Percentiles rank a stretch among this genome's conserved stretches.
Conservation (phyloP, 1,140 invertebrate species). For the Drosophila varians region DNA sequence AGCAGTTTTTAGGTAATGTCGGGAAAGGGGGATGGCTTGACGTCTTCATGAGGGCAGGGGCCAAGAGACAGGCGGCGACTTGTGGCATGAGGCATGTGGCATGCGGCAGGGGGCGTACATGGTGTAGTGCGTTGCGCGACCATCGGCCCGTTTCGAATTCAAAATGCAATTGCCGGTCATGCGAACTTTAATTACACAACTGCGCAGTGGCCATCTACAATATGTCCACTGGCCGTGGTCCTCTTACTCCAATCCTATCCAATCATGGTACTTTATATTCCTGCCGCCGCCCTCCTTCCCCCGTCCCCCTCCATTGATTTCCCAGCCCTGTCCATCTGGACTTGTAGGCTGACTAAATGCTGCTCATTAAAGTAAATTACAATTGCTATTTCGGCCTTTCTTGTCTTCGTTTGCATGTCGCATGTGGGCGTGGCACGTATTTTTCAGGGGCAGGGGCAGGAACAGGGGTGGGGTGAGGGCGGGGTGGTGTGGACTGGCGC, state of each 20-base stretch:
- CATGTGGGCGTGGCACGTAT: conserved; percentile 61
- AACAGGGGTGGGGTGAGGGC: neutral
- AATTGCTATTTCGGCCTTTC: conserved; percentile 59
- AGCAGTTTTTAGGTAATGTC: conserved; percentile 11
- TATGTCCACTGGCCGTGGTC: conserved; percentile 11
- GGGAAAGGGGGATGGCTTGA: conserved; percentile 3
- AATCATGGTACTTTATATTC: conserved; percentile 23
- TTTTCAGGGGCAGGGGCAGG: no score
- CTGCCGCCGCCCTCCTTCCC: neutral
- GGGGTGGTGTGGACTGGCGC: conserved; percentile 15
- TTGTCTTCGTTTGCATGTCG: conserved; percentile 73
- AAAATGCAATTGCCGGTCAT: conserved; percentile 74
- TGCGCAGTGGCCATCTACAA: conserved; percentile 26
- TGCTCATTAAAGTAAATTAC: conserved; percentile 80
- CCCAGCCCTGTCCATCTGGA: conserved; percentile 28
- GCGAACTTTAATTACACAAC: conserved; percentile 76
- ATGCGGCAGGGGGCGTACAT: conserved; percentile 1
- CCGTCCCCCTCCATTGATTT: neutral
- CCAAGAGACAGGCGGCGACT: neutral
- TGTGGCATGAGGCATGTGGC: conserved; percentile 2
- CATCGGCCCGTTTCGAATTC: conserved; percentile 67
- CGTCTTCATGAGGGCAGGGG: conserved; percentile 14
- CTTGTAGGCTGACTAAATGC: conserved; percentile 62
- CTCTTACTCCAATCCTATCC: conserved; percentile 5
- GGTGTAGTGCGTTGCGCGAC: conserved; percentile 17